Conservation (phyloP, 2,797 vertebrate genomes). For the Micrastur ruficollis region DNA sequence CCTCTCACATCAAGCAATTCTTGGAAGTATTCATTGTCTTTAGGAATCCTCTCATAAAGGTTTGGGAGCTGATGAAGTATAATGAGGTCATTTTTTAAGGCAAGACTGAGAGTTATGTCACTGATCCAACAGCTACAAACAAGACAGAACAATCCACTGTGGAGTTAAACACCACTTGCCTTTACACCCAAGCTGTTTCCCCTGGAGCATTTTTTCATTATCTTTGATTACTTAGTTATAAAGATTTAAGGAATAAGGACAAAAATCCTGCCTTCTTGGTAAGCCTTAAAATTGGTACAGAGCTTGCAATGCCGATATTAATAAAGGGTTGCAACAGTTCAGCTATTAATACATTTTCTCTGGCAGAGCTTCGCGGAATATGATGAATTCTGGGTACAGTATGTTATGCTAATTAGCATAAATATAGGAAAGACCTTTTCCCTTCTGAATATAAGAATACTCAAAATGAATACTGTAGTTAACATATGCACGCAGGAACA, state of each 20-base stretch:
- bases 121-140: background rate
- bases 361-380: conserved; percentile 46
- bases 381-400: conserved; percentile 54
- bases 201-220: background rate
- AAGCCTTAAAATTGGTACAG: conserved; percentile 2
- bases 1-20: background rate
- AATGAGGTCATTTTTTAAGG: background rate
- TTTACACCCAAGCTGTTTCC: background rate
- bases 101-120: background rate
- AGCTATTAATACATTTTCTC: conserved; percentile 63
- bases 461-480: background rate
- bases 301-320: conserved; percentile 22
- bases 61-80: background rate
- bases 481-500: conserved; percentile 52
- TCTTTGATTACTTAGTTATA: conserved; percentile 10
- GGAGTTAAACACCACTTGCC: background rate
- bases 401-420: conserved; percentile 55
- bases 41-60: background rate
- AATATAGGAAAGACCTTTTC: conserved; percentile 65
- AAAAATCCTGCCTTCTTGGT: background rate
- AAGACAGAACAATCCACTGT: background rate
- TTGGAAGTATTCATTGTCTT: background rate
- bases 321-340: conserved; percentile 50
- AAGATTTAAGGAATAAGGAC: conserved; percentile 16
- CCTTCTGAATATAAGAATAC: conserved; percentile 23